Percentiles rank a stretch among this genome's conserved stretches.
These are phyloP conservation scores for Formica selysi DNA, from an alignment of 1,140 invertebrate genomes.

Conservation along the genomic window DNA sequence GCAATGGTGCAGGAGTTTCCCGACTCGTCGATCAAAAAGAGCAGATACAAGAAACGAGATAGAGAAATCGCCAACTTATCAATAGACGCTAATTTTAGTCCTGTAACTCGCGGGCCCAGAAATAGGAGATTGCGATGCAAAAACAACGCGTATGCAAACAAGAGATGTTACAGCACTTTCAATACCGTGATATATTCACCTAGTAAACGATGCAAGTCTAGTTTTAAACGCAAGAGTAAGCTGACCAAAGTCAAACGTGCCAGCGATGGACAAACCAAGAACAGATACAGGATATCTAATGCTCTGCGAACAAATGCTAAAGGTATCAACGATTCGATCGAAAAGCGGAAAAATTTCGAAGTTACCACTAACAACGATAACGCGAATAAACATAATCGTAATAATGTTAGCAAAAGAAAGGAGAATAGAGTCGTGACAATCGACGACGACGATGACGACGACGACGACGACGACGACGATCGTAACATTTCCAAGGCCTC, in stretches of 20 bases:
- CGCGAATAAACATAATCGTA: conserved; percentile 2
- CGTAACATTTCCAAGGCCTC: background rate
- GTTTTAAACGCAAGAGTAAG: conserved; percentile 48
- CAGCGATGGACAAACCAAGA: conserved; percentile 10
- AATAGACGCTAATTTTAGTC: conserved; percentile 81
- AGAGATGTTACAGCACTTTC: conserved; percentile 27
- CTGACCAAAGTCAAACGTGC: conserved; percentile 53
- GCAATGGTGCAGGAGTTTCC: conserved; percentile 22
- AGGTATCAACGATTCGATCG: background rate
- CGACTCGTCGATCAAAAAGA: conserved; percentile 64
- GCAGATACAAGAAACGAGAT: conserved; percentile 75
- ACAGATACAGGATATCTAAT: conserved; percentile 25
- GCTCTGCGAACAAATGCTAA: conserved; percentile 23
- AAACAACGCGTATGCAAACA: conserved; percentile 25
- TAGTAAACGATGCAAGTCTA: conserved; percentile 34
- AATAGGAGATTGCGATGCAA: conserved; percentile 75
- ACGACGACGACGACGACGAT: background rate
- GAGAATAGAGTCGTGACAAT: background rate
- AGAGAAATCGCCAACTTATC: conserved; percentile 80
- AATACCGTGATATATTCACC: conserved; percentile 38
- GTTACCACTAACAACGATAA: background rate
- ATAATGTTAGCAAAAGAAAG: background rate
- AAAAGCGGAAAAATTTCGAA: conserved; percentile 38
- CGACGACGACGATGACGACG: no score
- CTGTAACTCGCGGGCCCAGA: conserved; percentile 73